Percentiles rank a stretch among this genome's conserved stretches.
Conservation (phyloP, 2,797 vertebrate genomes). For the Smutsia temminckii region DNA sequence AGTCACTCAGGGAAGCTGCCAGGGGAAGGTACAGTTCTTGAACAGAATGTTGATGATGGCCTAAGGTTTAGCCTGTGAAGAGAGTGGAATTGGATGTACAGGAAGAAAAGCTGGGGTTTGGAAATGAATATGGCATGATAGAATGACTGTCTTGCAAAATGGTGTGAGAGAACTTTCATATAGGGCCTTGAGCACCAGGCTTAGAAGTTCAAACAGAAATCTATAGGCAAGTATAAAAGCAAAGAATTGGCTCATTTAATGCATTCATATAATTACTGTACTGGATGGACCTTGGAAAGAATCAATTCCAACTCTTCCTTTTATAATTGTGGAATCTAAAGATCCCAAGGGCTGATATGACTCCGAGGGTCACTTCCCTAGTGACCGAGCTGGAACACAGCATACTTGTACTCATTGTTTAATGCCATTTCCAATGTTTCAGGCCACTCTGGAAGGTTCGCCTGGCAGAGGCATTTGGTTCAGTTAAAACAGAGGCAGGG, state of each 20-base stretch:
- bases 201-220: slow-evolving; percentile 2
- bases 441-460: neutral
- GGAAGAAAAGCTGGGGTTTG: neutral
- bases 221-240: neutral
- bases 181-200: neutral
- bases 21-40: neutral
- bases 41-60: neutral
- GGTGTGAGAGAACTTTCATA: neutral
- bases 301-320: neutral
- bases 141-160: neutral
- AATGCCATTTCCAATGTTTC: neutral
- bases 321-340: neutral
- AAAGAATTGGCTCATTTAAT: neutral
- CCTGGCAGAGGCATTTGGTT: neutral
- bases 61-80: neutral
- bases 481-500: neutral
- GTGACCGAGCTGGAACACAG: neutral
- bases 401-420: neutral
- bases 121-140: neutral
- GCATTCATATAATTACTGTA: neutral
- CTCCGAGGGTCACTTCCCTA: neutral
- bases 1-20: neutral
- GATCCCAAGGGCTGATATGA: neutral
- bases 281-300: neutral
- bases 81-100: neutral